phyloP scores from a whole-genome alignment of 2,888 invertebrate species.

The Escarpia spicata region DNA sequence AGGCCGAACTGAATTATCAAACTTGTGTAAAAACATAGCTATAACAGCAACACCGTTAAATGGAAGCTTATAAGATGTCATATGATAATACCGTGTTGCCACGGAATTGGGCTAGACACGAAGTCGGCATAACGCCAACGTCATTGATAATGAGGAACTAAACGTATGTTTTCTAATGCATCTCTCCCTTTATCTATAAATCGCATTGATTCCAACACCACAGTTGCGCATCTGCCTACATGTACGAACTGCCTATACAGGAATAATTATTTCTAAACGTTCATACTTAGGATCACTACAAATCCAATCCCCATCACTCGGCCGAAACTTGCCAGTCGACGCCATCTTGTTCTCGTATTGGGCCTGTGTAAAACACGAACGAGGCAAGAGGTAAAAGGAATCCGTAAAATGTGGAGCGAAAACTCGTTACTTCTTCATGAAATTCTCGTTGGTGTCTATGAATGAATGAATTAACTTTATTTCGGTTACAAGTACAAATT shows the following conservation, averaged over 20 bases:
- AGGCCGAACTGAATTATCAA: too few species aligned
- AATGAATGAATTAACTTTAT: too few species aligned
- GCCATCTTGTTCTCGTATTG: neutral
- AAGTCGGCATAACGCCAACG: neutral
- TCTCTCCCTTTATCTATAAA: neutral
- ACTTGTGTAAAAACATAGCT: too few species aligned
- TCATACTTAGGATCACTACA: constrained; percentile 67
- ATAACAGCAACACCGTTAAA: too few species aligned
- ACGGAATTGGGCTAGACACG: too few species aligned
- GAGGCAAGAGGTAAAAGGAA: neutral
- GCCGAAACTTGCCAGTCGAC: constrained; percentile 47
- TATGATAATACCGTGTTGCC: too few species aligned
- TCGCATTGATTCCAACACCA: constrained; percentile 17
- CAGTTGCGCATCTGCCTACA: constrained; percentile 18
- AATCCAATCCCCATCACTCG: constrained; percentile 67
- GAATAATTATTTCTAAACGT: neutral
- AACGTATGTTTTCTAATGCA: constrained; percentile 8
- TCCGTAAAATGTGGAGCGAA: neutral
- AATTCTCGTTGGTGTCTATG: too few species aligned
- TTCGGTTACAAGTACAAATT: too few species aligned
- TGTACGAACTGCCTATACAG: neutral
- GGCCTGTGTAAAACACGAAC: neutral
- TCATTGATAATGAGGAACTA: neutral
- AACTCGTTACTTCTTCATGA: too few species aligned
- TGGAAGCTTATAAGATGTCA: too few species aligned